A percentile compares a stretch with the other conserved stretches of the same genome.
Conservation (phyloP, 2,888 invertebrate species). For the Tenthredo livida region DNA sequence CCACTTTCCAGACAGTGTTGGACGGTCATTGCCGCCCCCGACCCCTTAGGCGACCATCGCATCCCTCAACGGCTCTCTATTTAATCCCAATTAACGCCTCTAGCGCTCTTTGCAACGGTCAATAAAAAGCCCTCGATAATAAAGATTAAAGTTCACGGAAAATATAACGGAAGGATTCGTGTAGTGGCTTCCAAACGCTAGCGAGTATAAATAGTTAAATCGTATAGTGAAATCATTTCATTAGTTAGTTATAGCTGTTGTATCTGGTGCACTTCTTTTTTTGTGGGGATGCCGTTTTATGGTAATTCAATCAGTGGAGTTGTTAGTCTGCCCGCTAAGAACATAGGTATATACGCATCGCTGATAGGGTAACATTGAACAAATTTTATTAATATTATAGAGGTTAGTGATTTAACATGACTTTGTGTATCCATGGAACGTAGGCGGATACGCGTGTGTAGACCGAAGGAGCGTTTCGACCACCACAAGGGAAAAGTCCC, state of each 20-base stretch:
- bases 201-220: not conserved
- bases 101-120: conserved; percentile 36
- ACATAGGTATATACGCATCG: not conserved
- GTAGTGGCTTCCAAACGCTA: not conserved
- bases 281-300: not conserved
- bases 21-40: conserved; percentile 56
- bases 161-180: conserved; percentile 53
- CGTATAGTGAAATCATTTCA: conserved; percentile 8
- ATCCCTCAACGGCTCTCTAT: conserved; percentile 63
- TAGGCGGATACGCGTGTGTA: conserved; percentile 74
- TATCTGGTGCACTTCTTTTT: not conserved
- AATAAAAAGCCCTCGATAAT: conserved; percentile 31
- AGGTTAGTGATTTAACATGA: conserved; percentile 61
- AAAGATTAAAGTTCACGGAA: conserved; percentile 8
- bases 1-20: conserved; percentile 61
- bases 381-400: conserved; percentile 34
- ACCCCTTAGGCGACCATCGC: conserved; percentile 59
- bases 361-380: not conserved
- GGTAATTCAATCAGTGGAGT: not conserved
- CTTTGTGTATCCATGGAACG: conserved; percentile 70
- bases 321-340: not conserved
- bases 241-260: not conserved
- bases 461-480: conserved; percentile 72
- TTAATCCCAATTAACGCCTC: conserved; percentile 64
- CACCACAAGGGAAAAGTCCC: conserved; percentile 75